Conservation (phyloP, 2,888 invertebrate genomes). For the Euzetes globulus region DNA sequence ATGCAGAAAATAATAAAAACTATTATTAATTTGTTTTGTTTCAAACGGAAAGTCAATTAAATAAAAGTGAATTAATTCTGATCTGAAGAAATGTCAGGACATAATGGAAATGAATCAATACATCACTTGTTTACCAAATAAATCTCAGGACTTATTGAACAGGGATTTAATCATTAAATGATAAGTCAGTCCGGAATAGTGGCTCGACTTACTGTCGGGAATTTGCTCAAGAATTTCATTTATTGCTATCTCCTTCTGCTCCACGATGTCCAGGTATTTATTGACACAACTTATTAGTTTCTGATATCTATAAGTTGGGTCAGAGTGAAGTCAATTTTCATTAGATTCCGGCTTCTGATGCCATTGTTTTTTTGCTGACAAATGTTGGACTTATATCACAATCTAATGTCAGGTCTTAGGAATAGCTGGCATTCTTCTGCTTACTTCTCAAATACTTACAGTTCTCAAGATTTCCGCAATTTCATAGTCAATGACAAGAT, state of each 20-base stretch:
- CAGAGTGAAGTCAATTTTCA: neutral
- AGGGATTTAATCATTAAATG: neutral
- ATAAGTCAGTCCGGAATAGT: neutral
- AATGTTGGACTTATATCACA: neutral
- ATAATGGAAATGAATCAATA: neutral
- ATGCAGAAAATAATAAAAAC: too few species aligned
- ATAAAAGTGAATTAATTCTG: too few species aligned
- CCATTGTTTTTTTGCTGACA: neutral
- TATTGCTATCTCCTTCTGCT: neutral
- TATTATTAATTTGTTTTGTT: too few species aligned
- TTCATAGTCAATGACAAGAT: too few species aligned
- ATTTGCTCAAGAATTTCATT: conserved; percentile 1
- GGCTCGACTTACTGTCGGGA: neutral
- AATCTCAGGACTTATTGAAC: neutral
- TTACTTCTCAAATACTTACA: neutral
- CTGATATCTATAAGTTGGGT: neutral
- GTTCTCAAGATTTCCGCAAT: too few species aligned
- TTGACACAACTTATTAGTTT: neutral
- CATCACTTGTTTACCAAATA: neutral
- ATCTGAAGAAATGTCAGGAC: too few species aligned
- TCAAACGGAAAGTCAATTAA: too few species aligned
- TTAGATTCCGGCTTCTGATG: neutral
- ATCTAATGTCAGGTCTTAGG: neutral
- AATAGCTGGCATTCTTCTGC: neutral
- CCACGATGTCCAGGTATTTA: neutral